Evolutionary conservation across 2,113 vertebrate genomes (phyloP).

Genomic region (Calidris pygmaea): DNA sequence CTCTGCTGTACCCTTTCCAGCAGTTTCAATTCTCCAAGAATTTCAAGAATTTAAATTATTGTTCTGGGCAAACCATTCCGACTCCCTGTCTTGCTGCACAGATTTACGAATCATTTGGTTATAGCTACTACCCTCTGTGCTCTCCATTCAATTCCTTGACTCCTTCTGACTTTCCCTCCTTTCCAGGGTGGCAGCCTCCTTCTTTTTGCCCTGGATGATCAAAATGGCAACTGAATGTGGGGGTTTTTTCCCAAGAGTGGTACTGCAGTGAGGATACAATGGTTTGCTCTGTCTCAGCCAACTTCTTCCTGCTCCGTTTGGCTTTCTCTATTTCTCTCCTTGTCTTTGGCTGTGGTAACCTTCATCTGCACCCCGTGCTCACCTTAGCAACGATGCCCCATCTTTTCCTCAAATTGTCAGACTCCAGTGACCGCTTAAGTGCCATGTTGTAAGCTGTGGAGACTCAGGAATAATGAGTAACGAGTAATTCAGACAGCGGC

Average conservation of each 20-base stretch:
- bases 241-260: background rate
- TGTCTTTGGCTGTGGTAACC: background rate
- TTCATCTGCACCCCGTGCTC: background rate
- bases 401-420: background rate
- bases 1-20: too few relatives aligned
- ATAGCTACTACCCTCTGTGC: background rate
- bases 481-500: background rate
- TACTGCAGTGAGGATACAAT: background rate
- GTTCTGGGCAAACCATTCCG: background rate
- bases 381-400: background rate
- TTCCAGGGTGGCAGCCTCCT: background rate
- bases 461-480: background rate
- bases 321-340: background rate
- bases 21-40: too few relatives aligned
- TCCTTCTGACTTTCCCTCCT: background rate
- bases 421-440: background rate
- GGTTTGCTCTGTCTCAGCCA: background rate
- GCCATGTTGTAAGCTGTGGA: background rate
- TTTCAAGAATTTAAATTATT: background rate
- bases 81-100: background rate
- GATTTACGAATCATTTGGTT: background rate
- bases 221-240: background rate
- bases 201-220: background rate
- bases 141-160: background rate
- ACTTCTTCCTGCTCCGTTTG: background rate